phyloP scores from a whole-genome alignment of 2,888 invertebrate genomes.

The Cerastoderma edule region DNA sequence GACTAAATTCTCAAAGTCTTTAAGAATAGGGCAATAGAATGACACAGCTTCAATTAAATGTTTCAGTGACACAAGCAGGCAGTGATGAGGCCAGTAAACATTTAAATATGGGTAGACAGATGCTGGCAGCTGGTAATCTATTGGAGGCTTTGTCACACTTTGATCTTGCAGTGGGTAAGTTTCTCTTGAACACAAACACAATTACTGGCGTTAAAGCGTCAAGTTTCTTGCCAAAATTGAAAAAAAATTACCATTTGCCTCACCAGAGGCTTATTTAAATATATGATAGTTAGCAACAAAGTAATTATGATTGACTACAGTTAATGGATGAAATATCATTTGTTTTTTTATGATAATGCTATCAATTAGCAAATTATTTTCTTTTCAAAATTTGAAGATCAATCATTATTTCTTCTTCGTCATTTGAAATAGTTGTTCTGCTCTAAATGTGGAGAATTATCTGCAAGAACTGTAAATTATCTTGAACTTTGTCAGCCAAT shows the following conservation, averaged over 20 bases:
- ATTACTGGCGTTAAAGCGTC: too few species aligned
- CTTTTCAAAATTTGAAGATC: too few species aligned
- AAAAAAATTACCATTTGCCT: background rate
- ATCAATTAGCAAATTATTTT: too few species aligned
- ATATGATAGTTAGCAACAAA: background rate
- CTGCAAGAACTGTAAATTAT: background rate
- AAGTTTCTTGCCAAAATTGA: background rate
- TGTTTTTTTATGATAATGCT: background rate
- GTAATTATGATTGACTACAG: background rate
- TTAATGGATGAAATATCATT: background rate
- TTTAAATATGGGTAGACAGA: conserved; percentile 95
- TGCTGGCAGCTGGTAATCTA: conserved; percentile 95
- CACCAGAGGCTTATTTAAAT: background rate
- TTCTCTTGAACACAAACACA: background rate
- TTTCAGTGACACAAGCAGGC: conserved; percentile 45
- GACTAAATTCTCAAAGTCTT: too few species aligned
- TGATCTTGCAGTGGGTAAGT: conserved; percentile 94
- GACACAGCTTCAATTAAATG: too few species aligned
- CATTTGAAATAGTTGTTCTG: background rate
- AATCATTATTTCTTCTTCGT: too few species aligned
- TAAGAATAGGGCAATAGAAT: too few species aligned
- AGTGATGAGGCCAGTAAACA: conserved; percentile 93
- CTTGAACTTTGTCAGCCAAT: background rate
- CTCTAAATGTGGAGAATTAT: background rate
- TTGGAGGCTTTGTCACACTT: conserved; percentile 98